Evolutionary conservation across 2,888 invertebrate species (phyloP).

Genomic region (Dione vanillae): DNA sequence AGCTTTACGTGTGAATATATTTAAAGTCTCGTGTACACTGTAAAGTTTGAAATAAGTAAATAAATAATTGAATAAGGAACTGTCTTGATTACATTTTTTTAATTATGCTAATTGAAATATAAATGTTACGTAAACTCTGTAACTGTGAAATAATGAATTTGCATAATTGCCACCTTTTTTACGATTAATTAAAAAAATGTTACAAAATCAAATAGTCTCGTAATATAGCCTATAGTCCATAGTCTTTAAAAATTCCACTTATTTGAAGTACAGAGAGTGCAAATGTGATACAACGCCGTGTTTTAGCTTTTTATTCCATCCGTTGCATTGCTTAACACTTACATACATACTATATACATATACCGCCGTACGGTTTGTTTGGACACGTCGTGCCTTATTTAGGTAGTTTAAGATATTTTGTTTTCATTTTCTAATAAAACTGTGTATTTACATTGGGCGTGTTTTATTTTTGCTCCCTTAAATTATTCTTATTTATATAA

Average conservation of each 20-base stretch:
- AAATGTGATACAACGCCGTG: conserved; percentile 41
- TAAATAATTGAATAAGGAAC: neutral
- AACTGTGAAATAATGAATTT: neutral
- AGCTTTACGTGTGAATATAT: conserved; percentile 24
- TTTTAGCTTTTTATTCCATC: conserved; percentile 44
- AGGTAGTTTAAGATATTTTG: conserved; percentile 81
- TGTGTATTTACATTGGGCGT: conserved; percentile 68
- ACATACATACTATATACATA: conserved; percentile 4
- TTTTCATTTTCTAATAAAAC: conserved; percentile 83
- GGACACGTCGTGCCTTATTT: conserved; percentile 82
- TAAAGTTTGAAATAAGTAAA: neutral
- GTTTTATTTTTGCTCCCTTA: conserved; percentile 52
- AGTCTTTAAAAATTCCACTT: neutral
- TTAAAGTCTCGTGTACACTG: conserved; percentile 22
- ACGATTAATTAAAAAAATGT: neutral
- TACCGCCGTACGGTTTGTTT: conserved; percentile 58
- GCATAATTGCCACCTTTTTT: neutral
- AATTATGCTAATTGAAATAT: neutral
- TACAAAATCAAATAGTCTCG: neutral
- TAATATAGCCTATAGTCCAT: too few species aligned
- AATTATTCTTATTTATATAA: neutral
- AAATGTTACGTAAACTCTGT: neutral
- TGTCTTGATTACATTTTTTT: neutral
- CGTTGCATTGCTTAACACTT: conserved; percentile 51
- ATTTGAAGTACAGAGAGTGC: conserved; percentile 34